phyloP scores from a whole-genome alignment of 2,113 vertebrate genomes.

The Daphoenositta chrysoptera region DNA sequence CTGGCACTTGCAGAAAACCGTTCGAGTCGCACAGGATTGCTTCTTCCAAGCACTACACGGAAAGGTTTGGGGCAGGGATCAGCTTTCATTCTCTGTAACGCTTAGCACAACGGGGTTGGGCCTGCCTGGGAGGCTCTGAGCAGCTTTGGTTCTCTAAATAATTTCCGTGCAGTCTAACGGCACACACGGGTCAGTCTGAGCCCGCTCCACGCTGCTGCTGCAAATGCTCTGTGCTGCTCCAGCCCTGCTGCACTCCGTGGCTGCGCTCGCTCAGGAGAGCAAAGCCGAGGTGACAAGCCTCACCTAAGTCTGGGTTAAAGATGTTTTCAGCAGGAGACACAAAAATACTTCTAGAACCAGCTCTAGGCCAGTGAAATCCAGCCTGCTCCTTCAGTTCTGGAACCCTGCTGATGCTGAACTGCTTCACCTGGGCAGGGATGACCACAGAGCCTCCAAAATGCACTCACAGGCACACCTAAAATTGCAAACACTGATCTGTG shows the following conservation, averaged over 20 bases:
- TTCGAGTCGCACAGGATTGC: neutral
- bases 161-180: neutral
- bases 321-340: neutral
- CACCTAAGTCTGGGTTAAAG: neutral
- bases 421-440: neutral
- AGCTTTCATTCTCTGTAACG: neutral
- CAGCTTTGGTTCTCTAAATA: neutral
- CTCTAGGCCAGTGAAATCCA: neutral
- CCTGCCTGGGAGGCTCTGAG: neutral
- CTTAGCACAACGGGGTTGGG: neutral
- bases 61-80: neutral
- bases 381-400: neutral
- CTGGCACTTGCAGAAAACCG: neutral
- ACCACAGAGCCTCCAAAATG: neutral
- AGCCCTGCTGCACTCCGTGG: fast-evolving
- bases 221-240: neutral
- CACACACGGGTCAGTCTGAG: neutral
- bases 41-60: fast-evolving
- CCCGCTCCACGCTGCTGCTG: neutral
- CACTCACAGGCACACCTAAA: neutral
- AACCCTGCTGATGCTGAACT: no score
- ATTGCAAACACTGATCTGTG: neutral
- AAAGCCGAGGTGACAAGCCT: neutral
- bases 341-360: neutral
- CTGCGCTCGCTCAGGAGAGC: neutral